Evolutionary conservation across 2,888 invertebrate genomes (phyloP).

Genomic region (Leptopilina syphax): DNA sequence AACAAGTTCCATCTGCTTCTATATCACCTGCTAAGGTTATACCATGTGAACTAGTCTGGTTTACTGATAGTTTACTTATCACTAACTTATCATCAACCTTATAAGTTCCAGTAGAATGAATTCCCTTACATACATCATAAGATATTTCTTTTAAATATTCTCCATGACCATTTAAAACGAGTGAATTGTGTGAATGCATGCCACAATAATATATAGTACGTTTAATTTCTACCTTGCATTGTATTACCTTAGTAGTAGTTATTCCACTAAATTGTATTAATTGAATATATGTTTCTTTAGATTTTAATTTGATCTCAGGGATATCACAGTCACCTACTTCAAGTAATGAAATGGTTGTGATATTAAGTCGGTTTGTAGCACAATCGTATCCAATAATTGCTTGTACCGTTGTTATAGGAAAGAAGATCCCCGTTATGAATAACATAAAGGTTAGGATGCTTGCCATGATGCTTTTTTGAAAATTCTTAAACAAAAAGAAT

Average conservation of each 20-base stretch:
- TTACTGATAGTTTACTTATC: background rate
- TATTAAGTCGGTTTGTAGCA: too few species aligned
- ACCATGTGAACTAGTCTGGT: background rate
- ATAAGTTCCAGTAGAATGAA: background rate
- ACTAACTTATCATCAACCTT: background rate
- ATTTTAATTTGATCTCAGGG: too few species aligned
- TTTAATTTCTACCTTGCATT: background rate
- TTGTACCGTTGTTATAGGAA: too few species aligned
- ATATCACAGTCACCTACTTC: too few species aligned
- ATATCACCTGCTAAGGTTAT: background rate
- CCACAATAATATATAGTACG: conserved; percentile 46
- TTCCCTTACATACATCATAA: background rate
- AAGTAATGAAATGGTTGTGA: too few species aligned
- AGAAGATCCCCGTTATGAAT: too few species aligned
- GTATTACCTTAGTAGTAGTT: background rate
- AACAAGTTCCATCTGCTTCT: background rate
- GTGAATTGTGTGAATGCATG: conserved; percentile 47
- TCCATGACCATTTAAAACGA: conserved; percentile 40
- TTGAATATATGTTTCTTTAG: background rate
- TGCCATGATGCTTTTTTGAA: too few species aligned
- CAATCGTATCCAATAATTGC: too few species aligned
- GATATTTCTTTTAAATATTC: conserved; percentile 47
- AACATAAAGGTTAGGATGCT: too few species aligned
- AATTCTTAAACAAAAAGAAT: too few species aligned
- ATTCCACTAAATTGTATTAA: background rate